A percentile compares a stretch with the other conserved stretches of the same genome.
Evolutionary conservation across 1,140 invertebrate species (phyloP).

Genomic region (Drosophila tropicalis): DNA sequence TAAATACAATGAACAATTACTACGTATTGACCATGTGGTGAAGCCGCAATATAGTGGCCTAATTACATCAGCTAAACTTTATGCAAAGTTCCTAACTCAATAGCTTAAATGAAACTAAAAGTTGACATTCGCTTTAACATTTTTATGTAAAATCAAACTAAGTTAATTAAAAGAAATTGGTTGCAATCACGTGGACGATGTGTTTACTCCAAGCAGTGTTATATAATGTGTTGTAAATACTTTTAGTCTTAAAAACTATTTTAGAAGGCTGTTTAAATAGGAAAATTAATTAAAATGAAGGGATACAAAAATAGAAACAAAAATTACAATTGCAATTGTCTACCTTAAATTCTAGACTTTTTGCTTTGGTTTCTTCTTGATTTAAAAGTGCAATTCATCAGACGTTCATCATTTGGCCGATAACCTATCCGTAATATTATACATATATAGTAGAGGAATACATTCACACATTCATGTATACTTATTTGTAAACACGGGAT

Average conservation of each 20-base stretch:
- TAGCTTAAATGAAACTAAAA: conserved; percentile 5
- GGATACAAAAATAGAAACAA: too few relatives aligned
- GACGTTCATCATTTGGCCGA: background rate
- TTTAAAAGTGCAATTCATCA: background rate
- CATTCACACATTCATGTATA: background rate
- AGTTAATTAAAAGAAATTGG: background rate
- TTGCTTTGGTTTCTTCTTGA: background rate
- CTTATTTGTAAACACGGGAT: background rate
- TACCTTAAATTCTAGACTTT: background rate
- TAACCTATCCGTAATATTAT: conserved; percentile 3
- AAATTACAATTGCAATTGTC: too few relatives aligned
- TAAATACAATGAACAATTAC: background rate
- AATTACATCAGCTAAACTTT: conserved; percentile 51
- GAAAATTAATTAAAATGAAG: too few relatives aligned
- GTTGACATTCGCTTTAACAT: too few relatives aligned
- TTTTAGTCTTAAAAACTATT: too few relatives aligned
- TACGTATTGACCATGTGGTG: background rate
- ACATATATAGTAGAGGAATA: background rate
- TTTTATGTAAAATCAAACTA: background rate
- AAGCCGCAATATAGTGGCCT: conserved; percentile 32
- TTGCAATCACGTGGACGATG: background rate
- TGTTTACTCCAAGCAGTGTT: too few relatives aligned
- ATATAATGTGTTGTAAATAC: too few relatives aligned
- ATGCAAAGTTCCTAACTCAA: conserved; percentile 14
- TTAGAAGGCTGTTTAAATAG: too few relatives aligned